Evolutionary conservation across 1,140 invertebrate species (phyloP), one percentile per base, ranked within the genome.

Genomic region (Calycopis cecrops): DNA sequence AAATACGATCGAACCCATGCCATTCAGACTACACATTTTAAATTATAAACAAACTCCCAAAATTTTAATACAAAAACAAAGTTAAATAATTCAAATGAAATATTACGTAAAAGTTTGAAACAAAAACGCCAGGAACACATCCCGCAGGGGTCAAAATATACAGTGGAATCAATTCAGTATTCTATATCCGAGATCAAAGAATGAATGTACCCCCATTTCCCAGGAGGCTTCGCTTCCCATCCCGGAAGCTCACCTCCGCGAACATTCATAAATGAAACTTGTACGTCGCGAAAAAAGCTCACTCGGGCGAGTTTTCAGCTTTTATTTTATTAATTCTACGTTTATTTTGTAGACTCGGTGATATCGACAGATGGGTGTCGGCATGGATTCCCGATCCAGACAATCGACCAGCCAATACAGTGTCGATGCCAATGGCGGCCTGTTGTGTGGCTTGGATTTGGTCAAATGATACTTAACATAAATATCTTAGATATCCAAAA

Each of bases 201-300:
- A 59, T 65, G 60, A 62, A 60, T 63, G 21, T 53, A 53, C 56
- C 67, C 62, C 62, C 71, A 69, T 76, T 79, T 75, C 76, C 76
- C 76, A 48, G 33, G 58, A 57, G 69, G 49, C 42, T 67, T 71
- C 66, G 62, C 62, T 71, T 71, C 73, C 67, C 66, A 59, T 62
- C 18, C 52, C 68, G 71, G 75, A 78, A 72, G 65, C 59, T 69
- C 65, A 70, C 67, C 70, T 67, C 63, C 59, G 62, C 55, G 53
- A 55, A 58, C 61, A 47, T 63, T 67, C 62, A 67, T 61, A 63
- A 70, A 73, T 72, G 68, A 75, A 77, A 71, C 72, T 71, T 71
- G 60, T 28, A 28, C 40, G 17, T 44, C 1, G 12, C n/a, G 6
- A 28, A 28, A 28, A 28, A 28, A 28, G 6, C 2, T 28, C 21